Evolutionary conservation across 30 jellyfish, hydroid and myxozoan genomes (phyloP), one percentile per base, ranked within the genome.

Genomic region (Morbakka virulenta): DNA sequence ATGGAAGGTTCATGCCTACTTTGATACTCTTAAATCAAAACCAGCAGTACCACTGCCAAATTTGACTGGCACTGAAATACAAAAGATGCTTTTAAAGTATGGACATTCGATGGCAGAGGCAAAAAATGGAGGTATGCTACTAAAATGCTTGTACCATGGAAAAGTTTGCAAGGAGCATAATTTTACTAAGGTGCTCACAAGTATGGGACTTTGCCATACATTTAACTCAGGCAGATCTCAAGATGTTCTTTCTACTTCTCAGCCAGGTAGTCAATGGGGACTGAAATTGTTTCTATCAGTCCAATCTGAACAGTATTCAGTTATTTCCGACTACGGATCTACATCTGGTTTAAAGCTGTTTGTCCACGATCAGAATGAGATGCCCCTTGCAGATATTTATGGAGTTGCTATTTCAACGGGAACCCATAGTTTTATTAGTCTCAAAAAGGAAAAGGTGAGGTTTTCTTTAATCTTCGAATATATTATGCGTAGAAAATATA

Each of bases 391-490:
- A 14, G 76, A 69, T 50, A 63, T 74, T 31, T 84, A 84, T 32
- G 95, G 95, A 23, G 67, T 84, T 29, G 81, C 95, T 3, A 34
- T 84, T 35, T 64, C 95, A 0, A 88, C 95, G 3, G 95, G 95
- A 23, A 84, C 95, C 17, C 95, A 84, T 52, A 41, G 89, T 32
- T 64, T 71, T 22, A 74, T 74, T 14, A 80, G 85, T 26, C 84
- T 84, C 30, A 48, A 26, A 28, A 84, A 64, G 52, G 41, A 73
- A 35, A 84, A 74, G 85, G 95, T 84, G 57, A 25, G 83, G 6
- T 50, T 32, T 2, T 27, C 2, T n/a, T n/a, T n/a, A n/a, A n/a
- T n/a, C n/a, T n/a, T n/a, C n/a, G n/a, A n/a, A n/a, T n/a, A n/a
- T n/a, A n/a, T n/a, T n/a, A n/a, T n/a, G n/a, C n/a, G n/a, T n/a